A percentile compares a stretch with the other conserved stretches of the same genome.
Conservation (phyloP, 2,797 vertebrate species). For the Lerista edwardsae region DNA sequence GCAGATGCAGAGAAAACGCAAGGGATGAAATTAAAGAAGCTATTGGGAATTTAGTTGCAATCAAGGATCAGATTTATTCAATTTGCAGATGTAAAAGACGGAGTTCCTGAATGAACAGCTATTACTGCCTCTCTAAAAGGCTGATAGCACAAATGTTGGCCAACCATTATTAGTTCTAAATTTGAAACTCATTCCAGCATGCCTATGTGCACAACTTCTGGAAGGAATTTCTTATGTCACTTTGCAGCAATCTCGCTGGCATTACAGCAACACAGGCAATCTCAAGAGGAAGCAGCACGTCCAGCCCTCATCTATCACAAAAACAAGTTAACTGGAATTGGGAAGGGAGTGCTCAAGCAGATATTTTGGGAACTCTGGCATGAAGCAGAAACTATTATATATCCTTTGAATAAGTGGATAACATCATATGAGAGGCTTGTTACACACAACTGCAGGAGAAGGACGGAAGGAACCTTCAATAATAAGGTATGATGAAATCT, state of each 20-base stretch:
- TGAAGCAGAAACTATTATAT: slow-evolving; percentile 25
- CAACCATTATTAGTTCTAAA: slow-evolving; percentile 52
- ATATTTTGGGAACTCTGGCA: slow-evolving; percentile 49
- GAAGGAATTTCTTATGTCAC: slow-evolving; percentile 53
- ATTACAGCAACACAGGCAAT: slow-evolving; percentile 40
- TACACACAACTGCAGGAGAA: slow-evolving; percentile 11
- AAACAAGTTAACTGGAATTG: slow-evolving; percentile 19
- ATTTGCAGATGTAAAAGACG: background rate
- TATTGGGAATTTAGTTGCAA: background rate
- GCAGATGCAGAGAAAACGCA: slow-evolving; percentile 3
- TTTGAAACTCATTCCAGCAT: slow-evolving; percentile 32
- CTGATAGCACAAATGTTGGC: slow-evolving; percentile 13
- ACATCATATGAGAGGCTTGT: background rate
- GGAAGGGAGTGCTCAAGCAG: slow-evolving; percentile 23
- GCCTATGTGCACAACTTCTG: background rate
- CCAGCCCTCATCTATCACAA: background rate
- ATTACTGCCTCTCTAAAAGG: slow-evolving; percentile 26
- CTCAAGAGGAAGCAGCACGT: slow-evolving; percentile 32
- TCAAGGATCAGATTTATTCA: background rate
- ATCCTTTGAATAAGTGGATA: slow-evolving; percentile 6
- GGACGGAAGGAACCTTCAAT: background rate
- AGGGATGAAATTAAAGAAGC: background rate
- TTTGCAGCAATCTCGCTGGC: slow-evolving; percentile 53
- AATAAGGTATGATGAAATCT: background rate
- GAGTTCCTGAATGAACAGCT: slow-evolving; percentile 22